phyloP scores from a whole-genome alignment of 2,797 vertebrate species.

The Nothura maculosa region DNA sequence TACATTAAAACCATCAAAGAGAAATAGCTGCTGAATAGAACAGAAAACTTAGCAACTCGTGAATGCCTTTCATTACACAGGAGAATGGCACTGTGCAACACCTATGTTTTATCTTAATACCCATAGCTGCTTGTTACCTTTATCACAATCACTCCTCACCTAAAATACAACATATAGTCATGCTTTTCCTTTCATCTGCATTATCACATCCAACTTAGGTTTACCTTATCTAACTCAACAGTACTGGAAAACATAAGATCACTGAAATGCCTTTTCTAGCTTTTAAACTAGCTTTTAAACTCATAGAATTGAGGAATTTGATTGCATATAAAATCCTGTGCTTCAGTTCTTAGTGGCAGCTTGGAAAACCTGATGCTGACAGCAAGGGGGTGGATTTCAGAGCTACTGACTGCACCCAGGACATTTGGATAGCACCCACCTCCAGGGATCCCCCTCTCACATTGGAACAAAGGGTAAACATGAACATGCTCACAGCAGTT shows the following conservation, averaged over 20 bases:
- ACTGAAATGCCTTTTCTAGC: not conserved
- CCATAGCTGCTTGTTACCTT: slow-evolving; percentile 4
- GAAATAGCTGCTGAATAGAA: not conserved
- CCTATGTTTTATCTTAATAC: slow-evolving; percentile 15
- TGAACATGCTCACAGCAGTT: accelerated
- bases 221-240: not conserved
- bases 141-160: not conserved
- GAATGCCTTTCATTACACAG: not conserved
- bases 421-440: not conserved
- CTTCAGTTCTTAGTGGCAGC: not conserved
- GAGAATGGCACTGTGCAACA: not conserved
- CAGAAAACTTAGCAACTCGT: not conserved
- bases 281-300: not conserved
- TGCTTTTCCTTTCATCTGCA: not conserved
- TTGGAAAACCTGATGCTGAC: not conserved
- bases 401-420: not conserved
- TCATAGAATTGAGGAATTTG: not conserved
- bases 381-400: not conserved
- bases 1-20: slow-evolving; percentile 24
- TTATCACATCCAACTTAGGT: not conserved
- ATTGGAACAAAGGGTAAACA: not conserved
- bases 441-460: not conserved
- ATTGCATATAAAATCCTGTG: not conserved
- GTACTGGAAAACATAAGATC: not conserved
- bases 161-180: not conserved